These are phyloP conservation scores for Bombus vancouverensis DNA, from an alignment of 1,140 invertebrate species.

Conservation along the genomic window DNA sequence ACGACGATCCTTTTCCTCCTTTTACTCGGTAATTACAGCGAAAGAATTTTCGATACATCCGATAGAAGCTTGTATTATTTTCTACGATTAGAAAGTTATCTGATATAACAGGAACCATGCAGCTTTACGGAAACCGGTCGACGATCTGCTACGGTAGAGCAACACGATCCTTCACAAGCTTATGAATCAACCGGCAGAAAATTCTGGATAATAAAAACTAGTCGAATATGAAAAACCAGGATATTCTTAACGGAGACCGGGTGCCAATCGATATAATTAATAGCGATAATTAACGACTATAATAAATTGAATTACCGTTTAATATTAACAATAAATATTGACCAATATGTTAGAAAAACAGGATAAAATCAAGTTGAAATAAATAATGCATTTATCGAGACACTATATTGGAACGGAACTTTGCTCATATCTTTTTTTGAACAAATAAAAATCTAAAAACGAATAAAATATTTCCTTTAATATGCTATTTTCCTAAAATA, in stretches of 20 bases:
- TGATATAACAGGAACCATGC: conserved; percentile 19
- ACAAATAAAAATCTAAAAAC: neutral
- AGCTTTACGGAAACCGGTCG: conserved; percentile 28
- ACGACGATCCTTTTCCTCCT: too few species aligned
- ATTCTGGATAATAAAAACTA: neutral
- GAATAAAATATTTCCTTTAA: neutral
- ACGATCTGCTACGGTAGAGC: conserved; percentile 24
- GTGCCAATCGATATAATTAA: neutral
- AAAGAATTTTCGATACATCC: conserved; percentile 25
- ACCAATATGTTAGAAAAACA: neutral
- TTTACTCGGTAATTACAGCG: neutral
- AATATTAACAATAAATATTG: neutral
- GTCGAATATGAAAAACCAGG: too few species aligned
- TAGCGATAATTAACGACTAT: neutral
- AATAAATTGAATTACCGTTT: neutral
- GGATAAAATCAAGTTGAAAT: neutral
- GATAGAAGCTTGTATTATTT: conserved; percentile 36
- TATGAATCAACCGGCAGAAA: neutral
- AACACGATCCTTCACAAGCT: neutral
- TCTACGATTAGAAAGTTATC: conserved; percentile 44
- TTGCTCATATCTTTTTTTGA: neutral
- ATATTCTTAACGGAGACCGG: neutral
- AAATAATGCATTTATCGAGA: neutral
- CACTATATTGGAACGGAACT: neutral
- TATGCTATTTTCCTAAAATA: too few species aligned